These are phyloP conservation scores for Gobio gobio DNA, from an alignment of 2,113 vertebrate species.

Conservation along the genomic window DNA sequence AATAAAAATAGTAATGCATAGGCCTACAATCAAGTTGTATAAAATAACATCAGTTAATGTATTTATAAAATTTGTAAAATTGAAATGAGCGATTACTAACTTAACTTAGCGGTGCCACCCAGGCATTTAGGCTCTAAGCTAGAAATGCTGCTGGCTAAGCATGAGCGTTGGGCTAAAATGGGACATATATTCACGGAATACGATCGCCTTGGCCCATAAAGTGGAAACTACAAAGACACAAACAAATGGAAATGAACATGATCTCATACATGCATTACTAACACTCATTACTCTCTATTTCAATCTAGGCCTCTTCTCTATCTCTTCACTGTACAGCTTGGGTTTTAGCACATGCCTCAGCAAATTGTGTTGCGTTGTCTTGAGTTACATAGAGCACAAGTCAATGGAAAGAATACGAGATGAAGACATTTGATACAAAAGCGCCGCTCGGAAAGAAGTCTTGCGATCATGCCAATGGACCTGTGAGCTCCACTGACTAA, in stretches of 20 bases:
- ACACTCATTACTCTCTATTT: constrained; percentile 48
- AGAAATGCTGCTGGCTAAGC: not conserved
- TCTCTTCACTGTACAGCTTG: constrained; percentile 53
- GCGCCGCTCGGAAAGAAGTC: constrained; percentile 49
- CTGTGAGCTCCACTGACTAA: constrained; percentile 24
- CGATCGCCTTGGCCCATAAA: constrained; percentile 47
- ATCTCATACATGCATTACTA: constrained; percentile 45
- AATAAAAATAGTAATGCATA: not conserved
- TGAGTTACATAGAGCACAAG: constrained; percentile 62
- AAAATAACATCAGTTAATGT: not conserved
- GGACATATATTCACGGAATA: constrained; percentile 56
- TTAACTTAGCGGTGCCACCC: not conserved
- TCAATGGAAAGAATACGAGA: constrained; percentile 63
- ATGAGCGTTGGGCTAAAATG: constrained; percentile 40
- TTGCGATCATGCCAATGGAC: not conserved
- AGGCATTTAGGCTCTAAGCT: not conserved
- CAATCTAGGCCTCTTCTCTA: constrained; percentile 53
- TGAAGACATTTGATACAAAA: constrained; percentile 60
- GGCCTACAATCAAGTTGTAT: not conserved
- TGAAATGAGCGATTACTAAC: not conserved
- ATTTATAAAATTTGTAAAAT: too few relatives aligned
- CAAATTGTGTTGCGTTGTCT: constrained; percentile 58
- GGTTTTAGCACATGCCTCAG: constrained; percentile 45
- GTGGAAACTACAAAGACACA: constrained; percentile 64
- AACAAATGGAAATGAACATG: constrained; percentile 52